These are phyloP conservation scores for Myotis myotis DNA, from an alignment of 2,797 vertebrate species.

Conservation along the genomic window DNA sequence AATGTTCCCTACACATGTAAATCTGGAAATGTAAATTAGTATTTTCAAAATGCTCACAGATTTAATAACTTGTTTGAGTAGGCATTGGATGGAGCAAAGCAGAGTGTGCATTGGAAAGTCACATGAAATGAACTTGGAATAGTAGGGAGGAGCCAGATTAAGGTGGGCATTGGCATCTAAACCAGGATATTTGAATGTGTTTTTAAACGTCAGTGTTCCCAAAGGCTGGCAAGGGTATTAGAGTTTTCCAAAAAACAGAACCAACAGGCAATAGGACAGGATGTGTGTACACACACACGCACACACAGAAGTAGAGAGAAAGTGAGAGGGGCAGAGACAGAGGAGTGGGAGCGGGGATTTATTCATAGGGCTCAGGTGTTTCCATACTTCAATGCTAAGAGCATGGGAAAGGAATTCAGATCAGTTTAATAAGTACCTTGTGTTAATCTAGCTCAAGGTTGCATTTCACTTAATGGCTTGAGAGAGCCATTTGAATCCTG, in stretches of 20 bases:
- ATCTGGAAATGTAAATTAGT: neutral
- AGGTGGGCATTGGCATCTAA: neutral
- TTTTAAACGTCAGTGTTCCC: neutral
- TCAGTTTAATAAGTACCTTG: slow-evolving; percentile 30
- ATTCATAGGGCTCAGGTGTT: neutral
- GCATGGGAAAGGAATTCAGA: slow-evolving; percentile 21
- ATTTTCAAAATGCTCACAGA: neutral
- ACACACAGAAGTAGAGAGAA: neutral
- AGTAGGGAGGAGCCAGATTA: neutral
- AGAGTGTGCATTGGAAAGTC: neutral
- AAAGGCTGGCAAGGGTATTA: neutral
- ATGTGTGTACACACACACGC: neutral
- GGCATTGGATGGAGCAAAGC: neutral
- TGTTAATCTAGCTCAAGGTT: slow-evolving; percentile 44
- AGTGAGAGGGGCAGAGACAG: accelerated
- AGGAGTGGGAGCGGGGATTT: neutral
- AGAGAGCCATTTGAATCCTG: slow-evolving; percentile 44
- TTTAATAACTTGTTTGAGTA: slow-evolving; percentile 13
- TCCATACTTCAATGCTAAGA: slow-evolving; percentile 36
- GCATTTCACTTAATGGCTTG: slow-evolving; percentile 50
- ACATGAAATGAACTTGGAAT: neutral
- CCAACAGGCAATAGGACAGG: neutral
- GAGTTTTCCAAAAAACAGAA: neutral
- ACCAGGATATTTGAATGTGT: neutral
- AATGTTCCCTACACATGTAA: neutral